Evolutionary conservation across 2,888 invertebrate genomes (phyloP).

Genomic region (Dasypolia templi): DNA sequence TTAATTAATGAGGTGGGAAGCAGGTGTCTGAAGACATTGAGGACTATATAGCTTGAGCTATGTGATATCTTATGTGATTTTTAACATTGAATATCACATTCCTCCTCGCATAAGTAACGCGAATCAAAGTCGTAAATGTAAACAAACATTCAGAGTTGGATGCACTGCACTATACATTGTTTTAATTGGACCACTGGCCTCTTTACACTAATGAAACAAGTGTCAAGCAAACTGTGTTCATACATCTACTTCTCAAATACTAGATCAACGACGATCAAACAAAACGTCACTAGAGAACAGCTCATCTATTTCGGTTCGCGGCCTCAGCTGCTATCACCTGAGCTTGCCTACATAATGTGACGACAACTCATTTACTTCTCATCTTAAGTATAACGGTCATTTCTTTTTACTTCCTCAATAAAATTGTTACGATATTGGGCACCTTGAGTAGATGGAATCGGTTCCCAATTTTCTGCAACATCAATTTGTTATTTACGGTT

Average conservation of each 20-base stretch:
- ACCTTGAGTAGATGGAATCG: slow-evolving; percentile 33
- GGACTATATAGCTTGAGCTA: no score
- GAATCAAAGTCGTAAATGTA: slow-evolving; percentile 31
- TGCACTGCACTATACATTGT: slow-evolving; percentile 31
- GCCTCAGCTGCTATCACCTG: slow-evolving; percentile 65
- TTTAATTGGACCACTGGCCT: slow-evolving; percentile 52
- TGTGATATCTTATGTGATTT: background rate
- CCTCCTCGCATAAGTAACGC: background rate
- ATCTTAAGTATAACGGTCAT: slow-evolving; percentile 35
- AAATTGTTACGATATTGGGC: slow-evolving; percentile 43
- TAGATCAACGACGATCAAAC: slow-evolving; percentile 61
- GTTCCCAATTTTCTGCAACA: slow-evolving; percentile 57
- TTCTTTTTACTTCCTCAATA: slow-evolving; percentile 48
- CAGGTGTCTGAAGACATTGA: slow-evolving; percentile 11
- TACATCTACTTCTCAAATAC: slow-evolving; percentile 54
- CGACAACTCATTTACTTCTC: slow-evolving; percentile 63
- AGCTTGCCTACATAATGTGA: slow-evolving; percentile 58
- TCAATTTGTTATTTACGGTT: slow-evolving; percentile 50
- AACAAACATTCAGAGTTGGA: slow-evolving; percentile 37
- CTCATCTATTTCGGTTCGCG: slow-evolving; percentile 64
- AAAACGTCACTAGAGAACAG: slow-evolving; percentile 57
- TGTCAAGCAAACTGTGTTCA: slow-evolving; percentile 49
- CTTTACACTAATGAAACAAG: slow-evolving; percentile 50
- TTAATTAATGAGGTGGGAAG: slow-evolving; percentile 18
- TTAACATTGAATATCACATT: slow-evolving; percentile 1